Evolutionary conservation across 2,113 vertebrate species (phyloP).

Genomic region (Sturnus vulgaris): DNA sequence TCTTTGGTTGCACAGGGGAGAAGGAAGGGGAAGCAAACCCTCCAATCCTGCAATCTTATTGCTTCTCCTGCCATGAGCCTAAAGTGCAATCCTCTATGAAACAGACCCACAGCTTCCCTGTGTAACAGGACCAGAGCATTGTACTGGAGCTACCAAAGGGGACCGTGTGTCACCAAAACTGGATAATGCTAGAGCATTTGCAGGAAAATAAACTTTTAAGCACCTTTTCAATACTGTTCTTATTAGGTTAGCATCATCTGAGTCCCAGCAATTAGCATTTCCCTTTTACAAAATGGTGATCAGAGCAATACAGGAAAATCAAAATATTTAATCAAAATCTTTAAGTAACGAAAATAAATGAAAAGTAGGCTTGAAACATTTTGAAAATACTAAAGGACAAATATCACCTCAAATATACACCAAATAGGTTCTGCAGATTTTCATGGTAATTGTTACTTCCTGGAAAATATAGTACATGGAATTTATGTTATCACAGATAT

Average conservation of each 20-base stretch:
- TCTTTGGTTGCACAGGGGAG: not conserved
- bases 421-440: not conserved
- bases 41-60: not conserved
- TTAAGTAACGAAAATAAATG: not conserved
- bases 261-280: not conserved
- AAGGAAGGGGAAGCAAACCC: not conserved
- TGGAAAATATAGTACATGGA: not conserved
- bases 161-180: not conserved
- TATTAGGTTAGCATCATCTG: not conserved
- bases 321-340: not conserved
- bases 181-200: not conserved
- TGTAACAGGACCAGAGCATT: not conserved
- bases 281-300: not conserved
- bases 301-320: not conserved
- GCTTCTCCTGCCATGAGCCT: not conserved
- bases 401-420: not conserved
- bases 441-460: not conserved
- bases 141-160: not conserved
- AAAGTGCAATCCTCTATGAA: not conserved
- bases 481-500: not conserved
- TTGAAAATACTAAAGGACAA: not conserved
- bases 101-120: rapidly evolving
- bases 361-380: not conserved
- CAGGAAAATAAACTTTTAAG: not conserved
- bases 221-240: not conserved